Evolutionary conservation across 2,888 invertebrate species (phyloP).

Genomic region (Watsonalla cultraria): DNA sequence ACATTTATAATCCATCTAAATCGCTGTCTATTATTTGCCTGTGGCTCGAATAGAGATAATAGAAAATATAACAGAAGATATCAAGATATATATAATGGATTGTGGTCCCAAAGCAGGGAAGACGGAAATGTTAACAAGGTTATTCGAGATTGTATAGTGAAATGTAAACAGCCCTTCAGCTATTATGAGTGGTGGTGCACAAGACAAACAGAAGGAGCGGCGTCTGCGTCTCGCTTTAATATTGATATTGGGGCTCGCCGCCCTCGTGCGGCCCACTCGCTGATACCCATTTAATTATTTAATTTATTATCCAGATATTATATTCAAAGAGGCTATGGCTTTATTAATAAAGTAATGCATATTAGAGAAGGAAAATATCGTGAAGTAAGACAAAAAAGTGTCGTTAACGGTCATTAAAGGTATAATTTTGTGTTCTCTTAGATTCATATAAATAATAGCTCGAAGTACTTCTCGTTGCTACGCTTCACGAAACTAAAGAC

Average conservation of each 20-base stretch:
- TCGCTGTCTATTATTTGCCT: conserved; percentile 18
- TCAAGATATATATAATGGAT: conserved; percentile 14
- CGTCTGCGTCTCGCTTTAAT: conserved; percentile 54
- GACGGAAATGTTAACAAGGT: conserved; percentile 56
- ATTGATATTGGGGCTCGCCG: conserved; percentile 52
- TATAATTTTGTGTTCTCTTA: too few species aligned
- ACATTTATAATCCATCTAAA: not conserved
- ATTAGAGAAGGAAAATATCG: too few species aligned
- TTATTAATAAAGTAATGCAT: not conserved
- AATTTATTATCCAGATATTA: conserved; percentile 13
- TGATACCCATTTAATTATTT: conserved; percentile 28
- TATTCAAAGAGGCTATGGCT: conserved; percentile 1
- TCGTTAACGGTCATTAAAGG: too few species aligned
- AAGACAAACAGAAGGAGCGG: conserved; percentile 55
- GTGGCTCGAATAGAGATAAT: conserved; percentile 9
- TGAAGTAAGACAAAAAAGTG: too few species aligned
- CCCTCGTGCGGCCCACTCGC: conserved; percentile 9
- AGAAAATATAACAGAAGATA: conserved; percentile 22
- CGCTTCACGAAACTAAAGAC: too few species aligned
- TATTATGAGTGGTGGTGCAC: conserved; percentile 62
- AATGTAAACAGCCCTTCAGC: conserved; percentile 62
- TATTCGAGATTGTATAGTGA: conserved; percentile 58
- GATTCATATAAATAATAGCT: too few species aligned
- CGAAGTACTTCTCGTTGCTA: too few species aligned
- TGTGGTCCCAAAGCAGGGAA: conserved; percentile 18